Evolutionary conservation across 2,797 vertebrate genomes (phyloP).

Genomic region (Salmo trutta): DNA sequence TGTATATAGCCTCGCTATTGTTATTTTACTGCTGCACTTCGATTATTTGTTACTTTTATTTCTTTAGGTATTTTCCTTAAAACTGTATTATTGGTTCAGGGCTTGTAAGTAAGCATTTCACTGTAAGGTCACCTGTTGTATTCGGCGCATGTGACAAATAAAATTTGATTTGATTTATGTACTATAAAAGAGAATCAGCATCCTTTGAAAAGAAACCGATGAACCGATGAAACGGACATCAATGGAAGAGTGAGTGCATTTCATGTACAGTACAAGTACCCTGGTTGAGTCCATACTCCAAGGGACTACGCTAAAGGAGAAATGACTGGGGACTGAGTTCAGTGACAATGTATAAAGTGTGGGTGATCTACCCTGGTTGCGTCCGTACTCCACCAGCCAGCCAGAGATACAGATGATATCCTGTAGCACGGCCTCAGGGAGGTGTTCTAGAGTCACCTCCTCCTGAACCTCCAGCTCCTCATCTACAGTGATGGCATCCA

Average conservation of each 20-base stretch:
- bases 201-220: neutral
- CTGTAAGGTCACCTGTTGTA: too few species aligned
- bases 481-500: constrained; percentile 88
- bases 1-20: too few species aligned
- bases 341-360: neutral
- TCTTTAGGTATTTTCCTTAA: too few species aligned
- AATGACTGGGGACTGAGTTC: neutral
- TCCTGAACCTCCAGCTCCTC: constrained; percentile 92
- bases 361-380: constrained; percentile 85
- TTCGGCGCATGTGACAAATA: too few species aligned
- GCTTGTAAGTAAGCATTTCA: too few species aligned
- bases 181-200: neutral
- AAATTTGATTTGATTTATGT: neutral
- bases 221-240: neutral
- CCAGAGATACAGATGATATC: constrained; percentile 91
- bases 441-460: constrained; percentile 88
- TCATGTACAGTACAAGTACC: neutral
- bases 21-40: too few species aligned
- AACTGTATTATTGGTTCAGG: too few species aligned
- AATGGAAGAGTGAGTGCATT: neutral
- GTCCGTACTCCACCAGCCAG: constrained; percentile 95
- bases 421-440: constrained; percentile 87
- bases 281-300: neutral
- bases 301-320: neutral
- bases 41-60: too few species aligned